Evolutionary conservation across 2,888 invertebrate genomes (phyloP), one percentile per base, ranked within the genome.

Genomic region (Sepioteuthis lessoniana): DNA sequence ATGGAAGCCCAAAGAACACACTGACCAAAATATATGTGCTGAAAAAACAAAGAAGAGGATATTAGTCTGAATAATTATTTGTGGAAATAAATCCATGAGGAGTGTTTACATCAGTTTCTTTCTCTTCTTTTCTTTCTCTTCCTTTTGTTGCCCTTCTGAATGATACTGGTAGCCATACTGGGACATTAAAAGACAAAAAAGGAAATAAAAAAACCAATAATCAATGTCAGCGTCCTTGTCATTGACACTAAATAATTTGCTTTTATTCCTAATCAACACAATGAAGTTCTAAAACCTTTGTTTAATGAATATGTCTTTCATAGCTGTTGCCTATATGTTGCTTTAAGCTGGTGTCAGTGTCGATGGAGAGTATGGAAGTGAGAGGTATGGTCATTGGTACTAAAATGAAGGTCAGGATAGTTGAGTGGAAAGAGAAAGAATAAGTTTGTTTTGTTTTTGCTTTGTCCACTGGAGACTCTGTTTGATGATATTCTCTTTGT

Each of bases 221-320:
- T 76, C 76, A 76, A 76, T 76, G 76, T 35, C 31, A 31, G 5
- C 60, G 21, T 60, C 16, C n/a, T n/a, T n/a, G n/a, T 76, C 76
- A 35, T 13, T 76, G 76, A 76, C 16, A 76, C 76, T 76, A n/a
- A 76, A 76, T 76, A 76, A 35, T 76, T 76, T 76, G 35, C 76
- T 76, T 60, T 76, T 76, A n/a, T 76, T 76, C 16, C 76, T 76
- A 76, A 76, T 76, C n/a, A n/a, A 76, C 76, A 76, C 76, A 76
- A 76, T 76, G 76, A 76, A 76, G n/a, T 76, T 76, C 35, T 76
- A 13, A 35, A 76, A 76, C 76, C 76, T 76, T 76, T 76, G 76
- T 35, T 42, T 76, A 76, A 76, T 76, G 76, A 76, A 76, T 35
- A 13, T n/a, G 76, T 76, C 76, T 76, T 76, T 35, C 35, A 76